Percentiles rank a stretch among this genome's conserved stretches.
Evolutionary conservation across 35 echinoderm and acorn worm species (phyloP).

Genomic region (Apostichopus parvimensis): DNA sequence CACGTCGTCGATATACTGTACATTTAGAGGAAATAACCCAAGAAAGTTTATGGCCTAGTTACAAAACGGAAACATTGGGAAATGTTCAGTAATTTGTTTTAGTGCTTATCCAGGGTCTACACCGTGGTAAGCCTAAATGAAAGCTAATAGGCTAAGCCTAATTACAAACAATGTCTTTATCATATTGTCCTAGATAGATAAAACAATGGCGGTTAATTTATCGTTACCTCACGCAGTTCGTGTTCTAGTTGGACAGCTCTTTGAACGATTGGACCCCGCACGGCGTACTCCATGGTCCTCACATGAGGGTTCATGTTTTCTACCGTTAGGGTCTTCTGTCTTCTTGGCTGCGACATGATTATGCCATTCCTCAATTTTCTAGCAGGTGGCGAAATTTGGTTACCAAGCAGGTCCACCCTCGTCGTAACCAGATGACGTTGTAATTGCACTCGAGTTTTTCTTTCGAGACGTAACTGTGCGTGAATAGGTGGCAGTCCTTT

Average conservation of each 20-base stretch:
- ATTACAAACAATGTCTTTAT: no score
- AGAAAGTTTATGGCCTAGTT: no score
- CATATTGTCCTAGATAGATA: background rate
- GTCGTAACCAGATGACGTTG: conserved; percentile 12
- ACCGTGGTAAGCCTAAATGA: no score
- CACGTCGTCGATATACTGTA: no score
- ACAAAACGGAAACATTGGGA: no score
- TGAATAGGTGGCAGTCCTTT: conserved; percentile 39
- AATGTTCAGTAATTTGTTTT: no score
- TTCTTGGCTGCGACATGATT: conserved; percentile 59
- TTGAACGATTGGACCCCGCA: conserved; percentile 89
- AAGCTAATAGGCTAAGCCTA: no score
- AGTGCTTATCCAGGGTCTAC: no score
- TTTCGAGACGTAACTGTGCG: no score
- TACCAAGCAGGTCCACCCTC: background rate
- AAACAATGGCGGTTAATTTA: background rate
- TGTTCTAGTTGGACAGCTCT: conserved; percentile 80
- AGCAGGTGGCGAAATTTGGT: background rate
- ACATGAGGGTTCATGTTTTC: conserved; percentile 99
- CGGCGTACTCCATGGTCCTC: conserved; percentile 94
- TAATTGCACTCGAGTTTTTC: background rate
- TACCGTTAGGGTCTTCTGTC: conserved; percentile 81
- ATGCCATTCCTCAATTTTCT: conserved; percentile 31
- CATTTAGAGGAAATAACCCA: no score
- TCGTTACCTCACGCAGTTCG: conserved; percentile 75